Conservation (phyloP, 1,140 invertebrate genomes). For the Conus ventricosus region DNA sequence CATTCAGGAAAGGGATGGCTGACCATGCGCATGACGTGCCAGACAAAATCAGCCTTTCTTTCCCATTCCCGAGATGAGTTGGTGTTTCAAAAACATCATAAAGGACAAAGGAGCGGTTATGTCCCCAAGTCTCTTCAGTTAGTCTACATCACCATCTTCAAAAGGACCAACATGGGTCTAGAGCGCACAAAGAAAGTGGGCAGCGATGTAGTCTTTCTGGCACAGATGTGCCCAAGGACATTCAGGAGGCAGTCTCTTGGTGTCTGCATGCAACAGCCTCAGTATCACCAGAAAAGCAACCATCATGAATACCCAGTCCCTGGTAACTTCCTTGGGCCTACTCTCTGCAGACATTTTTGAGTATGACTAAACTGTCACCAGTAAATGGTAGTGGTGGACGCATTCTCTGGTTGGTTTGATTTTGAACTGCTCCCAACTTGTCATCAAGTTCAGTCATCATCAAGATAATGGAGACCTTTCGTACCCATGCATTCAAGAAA, state of each 20-base stretch:
- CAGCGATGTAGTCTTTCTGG: neutral
- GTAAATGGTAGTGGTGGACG: constrained; percentile 1
- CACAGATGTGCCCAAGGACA: constrained; percentile 4
- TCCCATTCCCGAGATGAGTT: neutral
- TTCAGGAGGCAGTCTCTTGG: neutral
- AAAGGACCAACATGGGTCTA: constrained; percentile 21
- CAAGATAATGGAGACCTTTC: constrained; percentile 13
- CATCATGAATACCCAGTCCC: constrained; percentile 15
- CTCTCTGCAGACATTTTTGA: neutral
- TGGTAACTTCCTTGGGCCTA: constrained; percentile 1
- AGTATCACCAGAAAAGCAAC: constrained; percentile 13
- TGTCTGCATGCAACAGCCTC: constrained; percentile 4
- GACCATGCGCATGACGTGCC: neutral
- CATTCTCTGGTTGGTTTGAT: neutral
- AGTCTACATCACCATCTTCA: constrained; percentile 2
- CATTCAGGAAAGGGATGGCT: too few species aligned
- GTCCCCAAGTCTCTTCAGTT: constrained; percentile 18
- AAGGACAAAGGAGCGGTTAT: neutral
- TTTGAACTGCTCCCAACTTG: neutral
- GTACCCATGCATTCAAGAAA: neutral
- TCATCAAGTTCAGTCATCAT: neutral
- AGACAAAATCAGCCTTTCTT: neutral
- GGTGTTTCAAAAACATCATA: neutral
- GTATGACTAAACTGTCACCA: neutral
- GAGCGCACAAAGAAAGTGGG: constrained; percentile 8